Base-by-base conservation (phyloP, 2,888 invertebrate genomes). In the Lithophane leautieri region DNA sequence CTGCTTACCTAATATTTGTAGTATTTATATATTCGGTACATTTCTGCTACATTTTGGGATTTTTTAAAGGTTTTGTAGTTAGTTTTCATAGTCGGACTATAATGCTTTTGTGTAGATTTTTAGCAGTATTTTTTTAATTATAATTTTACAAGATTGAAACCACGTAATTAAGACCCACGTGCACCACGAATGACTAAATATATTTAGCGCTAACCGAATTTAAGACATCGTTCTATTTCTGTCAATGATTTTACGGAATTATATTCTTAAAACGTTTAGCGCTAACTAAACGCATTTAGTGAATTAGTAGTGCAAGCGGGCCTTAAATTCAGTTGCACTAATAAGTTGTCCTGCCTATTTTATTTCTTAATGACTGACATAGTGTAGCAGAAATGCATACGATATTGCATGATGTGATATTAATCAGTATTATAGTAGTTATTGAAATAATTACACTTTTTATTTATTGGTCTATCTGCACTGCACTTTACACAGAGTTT, bases 1-100 rank as follows among this genome's bases (percentile, higher is more conserved):
- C 89, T 91, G 95, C 95, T 93, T 93, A 83, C 86, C 91, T 92
- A 92, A 92, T 88, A 88, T 86, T 86, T 87, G 81, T 87, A 86
- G 86, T 91, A 92, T 86, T 84, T 86, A 83, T 76, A 70, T 52
- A 61, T 89, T 88, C 83, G 76, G 78, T 73, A 79, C 79, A 79
- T 91, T 91, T 89, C 89, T 91, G 87, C 89, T 87, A 84, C 81
- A 8, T 25, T n/a, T 69, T 52, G 4, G 42, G 6, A 11, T 56
- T 19, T 56, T 4, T 58, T 22, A 7, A 50, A 28, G 50, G n/a
- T n/a, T 14, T 16, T 7, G 9, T 69, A 44, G 50, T 52, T 60
- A 16, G 16, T 62, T 62, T n/a, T 54, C 9, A 7, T 67, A 44
- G 28, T 28, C 6, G 6, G 6, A 12, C 19, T 70, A 40, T n/a